Base-by-base conservation (phyloP, 2,113 vertebrate species). In the Corvus hawaiiensis region DNA sequence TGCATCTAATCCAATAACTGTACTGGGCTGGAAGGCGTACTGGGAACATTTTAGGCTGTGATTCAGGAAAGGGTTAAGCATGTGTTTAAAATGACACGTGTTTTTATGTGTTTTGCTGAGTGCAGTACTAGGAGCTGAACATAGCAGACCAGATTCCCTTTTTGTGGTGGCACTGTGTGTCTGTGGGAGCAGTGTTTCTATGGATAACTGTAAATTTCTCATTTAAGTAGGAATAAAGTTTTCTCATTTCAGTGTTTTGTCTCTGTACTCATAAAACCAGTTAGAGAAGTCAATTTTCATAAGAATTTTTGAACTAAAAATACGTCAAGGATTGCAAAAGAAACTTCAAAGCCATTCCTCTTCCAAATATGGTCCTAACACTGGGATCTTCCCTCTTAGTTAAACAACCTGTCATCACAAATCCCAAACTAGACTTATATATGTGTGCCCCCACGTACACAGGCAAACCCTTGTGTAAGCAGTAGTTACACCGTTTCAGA, bases 51-150 rank as follows among this genome's bases (percentile, higher is more conserved):
- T 80, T 71, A 76, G 51, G 20, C 35, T 68, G 33, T 1, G 2
- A 21, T 67, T 87, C 58, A 89, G 37, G 75, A 79, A 93, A 62
- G 67, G 48, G 71, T 93, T 96, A 94, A 96, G 46, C 32, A 43
- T 62, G n/a, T 78, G 58, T 32, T 73, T 91, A 73, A 75, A 87
- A 51, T 48, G 37, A 17, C 9, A 2, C 4, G 1, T n/a, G 35
- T 68, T 93, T 85, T 24, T 92, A 1, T 87, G 67, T 55, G 14
- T 93, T 88, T 92, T 86, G 46, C 39, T 66, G n/a, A 74, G 41
- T 62, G 71, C 54, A 55, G 6, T 73, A 30, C 17, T 33, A 33
- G 43, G 48, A 76, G 35, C 39, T 93, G 88, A 83, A 73, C 41
- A 7, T 5, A 72, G 43, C 16, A 72, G 33, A 59, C 35, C 35